Conservation (phyloP, 2,888 invertebrate genomes). For the Aromia moschata region DNA sequence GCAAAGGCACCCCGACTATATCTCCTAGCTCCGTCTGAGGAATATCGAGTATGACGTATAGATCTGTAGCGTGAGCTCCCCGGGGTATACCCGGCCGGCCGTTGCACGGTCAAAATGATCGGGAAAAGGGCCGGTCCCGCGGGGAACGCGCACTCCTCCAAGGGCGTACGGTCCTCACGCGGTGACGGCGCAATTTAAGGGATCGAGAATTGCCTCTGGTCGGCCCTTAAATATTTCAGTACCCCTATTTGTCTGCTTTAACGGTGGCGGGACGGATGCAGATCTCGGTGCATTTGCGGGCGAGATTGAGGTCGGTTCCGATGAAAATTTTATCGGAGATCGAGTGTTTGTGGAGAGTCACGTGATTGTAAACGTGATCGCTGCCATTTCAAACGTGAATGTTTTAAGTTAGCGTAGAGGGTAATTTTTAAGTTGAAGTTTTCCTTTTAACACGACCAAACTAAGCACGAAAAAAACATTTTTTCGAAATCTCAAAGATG, state of each 20-base stretch:
- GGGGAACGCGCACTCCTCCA: conserved; percentile 29
- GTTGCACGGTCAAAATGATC: conserved; percentile 42
- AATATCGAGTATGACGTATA: conserved; percentile 38
- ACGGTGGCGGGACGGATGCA: conserved; percentile 13
- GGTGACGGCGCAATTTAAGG: conserved; percentile 25
- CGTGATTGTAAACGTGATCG: too few species aligned
- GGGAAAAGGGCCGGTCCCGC: conserved; percentile 39
- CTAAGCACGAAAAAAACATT: too few species aligned
- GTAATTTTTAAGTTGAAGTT: too few species aligned
- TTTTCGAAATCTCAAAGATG: too few species aligned
- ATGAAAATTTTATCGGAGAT: neutral
- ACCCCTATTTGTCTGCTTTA: conserved; percentile 20
- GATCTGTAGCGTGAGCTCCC: conserved; percentile 38
- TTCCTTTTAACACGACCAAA: too few species aligned
- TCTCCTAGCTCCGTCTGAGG: conserved; percentile 19
- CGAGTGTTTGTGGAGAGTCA: neutral
- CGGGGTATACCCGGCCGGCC: conserved; percentile 37
- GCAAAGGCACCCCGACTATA: conserved; percentile 13
- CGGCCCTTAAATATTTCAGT: conserved; percentile 26
- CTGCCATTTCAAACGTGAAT: too few species aligned
- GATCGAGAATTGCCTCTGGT: conserved; percentile 22
- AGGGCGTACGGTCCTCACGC: conserved; percentile 5
- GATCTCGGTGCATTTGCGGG: conserved; percentile 2
- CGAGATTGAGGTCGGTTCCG: neutral
- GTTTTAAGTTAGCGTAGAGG: too few species aligned